Conservation (phyloP, 2,888 invertebrate species). For the Junonia oenone region DNA sequence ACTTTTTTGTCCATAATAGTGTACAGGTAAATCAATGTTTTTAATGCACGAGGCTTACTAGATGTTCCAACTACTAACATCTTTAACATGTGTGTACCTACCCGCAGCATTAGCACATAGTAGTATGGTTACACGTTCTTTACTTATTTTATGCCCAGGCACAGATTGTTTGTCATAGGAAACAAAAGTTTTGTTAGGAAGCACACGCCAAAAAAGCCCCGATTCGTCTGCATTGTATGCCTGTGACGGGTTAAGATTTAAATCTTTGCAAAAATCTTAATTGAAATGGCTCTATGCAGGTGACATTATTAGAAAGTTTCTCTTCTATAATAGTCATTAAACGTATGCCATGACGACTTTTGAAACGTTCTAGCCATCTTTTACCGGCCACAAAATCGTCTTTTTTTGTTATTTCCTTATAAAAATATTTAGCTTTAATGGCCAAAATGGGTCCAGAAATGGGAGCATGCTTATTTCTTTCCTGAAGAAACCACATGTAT, state of each 20-base stretch:
- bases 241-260: too few species aligned
- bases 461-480: slow-evolving; percentile 30
- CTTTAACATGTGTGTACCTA: slow-evolving; percentile 27
- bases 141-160: slow-evolving; percentile 34
- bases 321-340: slow-evolving; percentile 29
- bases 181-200: slow-evolving; percentile 30
- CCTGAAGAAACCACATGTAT: slow-evolving; percentile 34
- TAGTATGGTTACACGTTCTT: slow-evolving; percentile 36
- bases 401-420: slow-evolving; percentile 33
- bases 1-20: slow-evolving; percentile 31
- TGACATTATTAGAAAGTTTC: slow-evolving; percentile 29
- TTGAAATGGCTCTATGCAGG: too few species aligned
- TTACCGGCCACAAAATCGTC: slow-evolving; percentile 34
- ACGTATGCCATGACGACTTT: slow-evolving; percentile 35
- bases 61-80: slow-evolving; percentile 36
- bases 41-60: slow-evolving; percentile 32
- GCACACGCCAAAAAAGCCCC: neutral
- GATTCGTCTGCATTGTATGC: neutral
- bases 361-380: slow-evolving; percentile 34
- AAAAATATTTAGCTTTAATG: slow-evolving; percentile 32
- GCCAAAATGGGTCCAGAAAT: slow-evolving; percentile 33
- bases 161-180: slow-evolving; percentile 24
- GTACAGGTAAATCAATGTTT: slow-evolving; percentile 21
- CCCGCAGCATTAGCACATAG: slow-evolving; percentile 39
- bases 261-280: too few species aligned